phyloP scores from a whole-genome alignment of 2,113 vertebrate genomes.

The Elanoides forficatus region DNA sequence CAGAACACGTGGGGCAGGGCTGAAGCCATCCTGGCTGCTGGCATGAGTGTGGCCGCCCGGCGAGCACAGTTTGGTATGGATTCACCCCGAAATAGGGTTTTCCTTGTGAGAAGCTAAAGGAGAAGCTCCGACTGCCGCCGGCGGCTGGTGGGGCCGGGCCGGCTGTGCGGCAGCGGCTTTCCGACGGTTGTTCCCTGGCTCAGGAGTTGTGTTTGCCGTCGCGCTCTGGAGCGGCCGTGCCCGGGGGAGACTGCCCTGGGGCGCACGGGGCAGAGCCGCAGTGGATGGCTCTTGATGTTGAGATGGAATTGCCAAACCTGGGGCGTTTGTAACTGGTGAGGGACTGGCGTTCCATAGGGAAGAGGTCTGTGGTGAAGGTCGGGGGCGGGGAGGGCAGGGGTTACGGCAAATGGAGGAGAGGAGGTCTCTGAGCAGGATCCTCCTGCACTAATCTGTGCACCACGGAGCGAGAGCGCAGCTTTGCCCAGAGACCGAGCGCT shows the following conservation, averaged over 20 bases:
- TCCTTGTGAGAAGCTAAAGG: background rate
- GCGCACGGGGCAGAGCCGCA: rapidly evolving
- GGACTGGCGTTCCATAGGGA: background rate
- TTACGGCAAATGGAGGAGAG: rapidly evolving
- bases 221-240: too few relatives aligned
- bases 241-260: rapidly evolving
- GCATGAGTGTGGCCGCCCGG: rapidly evolving
- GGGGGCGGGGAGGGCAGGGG: rapidly evolving
- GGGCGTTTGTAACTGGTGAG: background rate
- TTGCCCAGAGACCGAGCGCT: rapidly evolving
- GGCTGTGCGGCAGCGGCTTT: rapidly evolving
- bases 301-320: background rate
- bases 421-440: background rate
- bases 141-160: background rate
- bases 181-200: rapidly evolving
- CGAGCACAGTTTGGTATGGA: rapidly evolving
- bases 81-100: rapidly evolving
- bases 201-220: rapidly evolving
- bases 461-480: background rate
- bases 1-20: background rate
- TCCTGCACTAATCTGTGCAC: rapidly evolving
- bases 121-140: too few relatives aligned
- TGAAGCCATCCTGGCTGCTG: background rate
- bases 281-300: background rate
- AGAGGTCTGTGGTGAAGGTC: background rate